phyloP scores from a whole-genome alignment of 1,140 invertebrate species.

The Lasioglossum baleicum region DNA sequence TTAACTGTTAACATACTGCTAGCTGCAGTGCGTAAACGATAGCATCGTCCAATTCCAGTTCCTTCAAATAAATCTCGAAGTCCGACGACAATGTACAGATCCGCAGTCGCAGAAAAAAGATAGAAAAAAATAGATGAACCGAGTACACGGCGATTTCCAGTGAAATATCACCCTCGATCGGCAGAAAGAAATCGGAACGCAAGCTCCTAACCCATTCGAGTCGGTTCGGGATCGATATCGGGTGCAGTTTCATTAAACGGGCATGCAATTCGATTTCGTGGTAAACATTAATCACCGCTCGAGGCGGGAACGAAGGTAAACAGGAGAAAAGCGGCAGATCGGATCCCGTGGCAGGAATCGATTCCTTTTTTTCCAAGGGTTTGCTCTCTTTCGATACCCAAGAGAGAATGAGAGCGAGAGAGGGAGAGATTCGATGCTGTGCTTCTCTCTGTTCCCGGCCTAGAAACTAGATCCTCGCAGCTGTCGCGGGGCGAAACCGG shows the following conservation, averaged over 20 bases:
- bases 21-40: too few species aligned
- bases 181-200: neutral
- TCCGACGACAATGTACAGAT: too few species aligned
- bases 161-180: neutral
- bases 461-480: constrained; percentile 80
- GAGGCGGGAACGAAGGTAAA: constrained; percentile 18
- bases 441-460: constrained; percentile 19
- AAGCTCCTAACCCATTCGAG: neutral
- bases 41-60: too few species aligned
- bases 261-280: constrained; percentile 40
- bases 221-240: constrained; percentile 13
- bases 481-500: constrained; percentile 76
- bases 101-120: too few species aligned
- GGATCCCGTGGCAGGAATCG: constrained; percentile 1
- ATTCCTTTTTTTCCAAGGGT: constrained; percentile 7
- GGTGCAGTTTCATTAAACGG: constrained; percentile 22
- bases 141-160: too few species aligned
- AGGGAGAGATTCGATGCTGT: neutral
- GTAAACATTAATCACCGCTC: constrained; percentile 43
- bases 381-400: constrained; percentile 9
- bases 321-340: neutral
- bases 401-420: neutral
- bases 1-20: too few species aligned
- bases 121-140: too few species aligned
- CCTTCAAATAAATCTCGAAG: too few species aligned